These are phyloP conservation scores for Oligia latruncula DNA, from an alignment of 2,888 invertebrate genomes.

Conservation along the genomic window DNA sequence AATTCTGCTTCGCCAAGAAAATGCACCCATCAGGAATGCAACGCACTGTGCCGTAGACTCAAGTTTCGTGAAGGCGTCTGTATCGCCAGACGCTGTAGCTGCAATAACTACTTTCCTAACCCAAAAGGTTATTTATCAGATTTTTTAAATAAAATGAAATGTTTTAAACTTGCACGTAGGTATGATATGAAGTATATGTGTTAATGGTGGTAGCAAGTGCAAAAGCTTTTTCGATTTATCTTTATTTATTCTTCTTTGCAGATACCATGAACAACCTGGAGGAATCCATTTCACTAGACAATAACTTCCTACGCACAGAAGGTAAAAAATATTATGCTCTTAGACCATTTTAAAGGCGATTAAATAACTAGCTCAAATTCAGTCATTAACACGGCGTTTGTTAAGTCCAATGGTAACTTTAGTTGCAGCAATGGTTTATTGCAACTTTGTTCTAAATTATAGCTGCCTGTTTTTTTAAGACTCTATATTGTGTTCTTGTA, in stretches of 20 bases:
- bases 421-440: not conserved
- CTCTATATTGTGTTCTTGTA: not conserved
- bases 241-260: not conserved
- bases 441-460: not conserved
- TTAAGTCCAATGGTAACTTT: not conserved
- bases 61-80: constrained; percentile 6
- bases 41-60: not conserved
- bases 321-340: constrained; percentile 9
- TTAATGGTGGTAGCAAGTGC: constrained; percentile 20
- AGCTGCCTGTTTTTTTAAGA: not conserved
- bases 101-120: not conserved
- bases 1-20: constrained; percentile 1
- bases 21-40: constrained; percentile 3
- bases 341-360: not conserved
- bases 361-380: not conserved
- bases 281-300: not conserved
- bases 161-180: not conserved
- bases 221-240: not conserved
- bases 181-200: not conserved
- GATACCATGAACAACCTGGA: not conserved
- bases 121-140: not conserved
- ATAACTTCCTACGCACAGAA: constrained; percentile 28
- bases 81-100: constrained; percentile 11
- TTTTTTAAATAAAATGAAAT: not conserved
- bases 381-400: not conserved